Evolutionary conservation across 2,113 vertebrate genomes (phyloP), one percentile per base, ranked within the genome.

Genomic region (Elachura formosa): DNA sequence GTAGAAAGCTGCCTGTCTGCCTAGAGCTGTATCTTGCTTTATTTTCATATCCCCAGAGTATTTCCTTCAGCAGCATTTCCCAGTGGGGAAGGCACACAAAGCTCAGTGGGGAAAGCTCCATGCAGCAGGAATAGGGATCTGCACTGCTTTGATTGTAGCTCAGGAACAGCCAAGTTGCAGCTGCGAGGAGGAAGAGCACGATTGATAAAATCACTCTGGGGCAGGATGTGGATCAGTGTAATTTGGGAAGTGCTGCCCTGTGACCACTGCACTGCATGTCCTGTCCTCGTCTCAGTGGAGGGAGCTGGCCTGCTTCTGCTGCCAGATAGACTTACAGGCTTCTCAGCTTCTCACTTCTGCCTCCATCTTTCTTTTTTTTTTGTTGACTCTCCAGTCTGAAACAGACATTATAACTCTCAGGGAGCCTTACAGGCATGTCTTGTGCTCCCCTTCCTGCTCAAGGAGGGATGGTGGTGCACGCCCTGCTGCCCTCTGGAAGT

Each of bases 221-320:
- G 34, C 92, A 90, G 96, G 92, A 93, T 96, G 92, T 95, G 95
- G 88, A n/a, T 83, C 29, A 6, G 0, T 33, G 58, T 51, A 9
- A 73, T 90, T 76, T 85, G 75, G 82, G 82, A 90, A 76, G 25
- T 86, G 75, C 71, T 83, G 52, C 75, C 66, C 58, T 80, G 28
- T 62, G 73, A 67, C 83, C 45, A 19, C 52, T 61, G 54, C 34
- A 1, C 64, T 94, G 59, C 72, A 12, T 43, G 55, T 63, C 45
- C 76, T 56, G 28, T 67, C 55, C 76, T 56, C 28, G 14, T 81
- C 43, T 73, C 41, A 1, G 1, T 33, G 38, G n/a, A 76, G 62
- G 1, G 3, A 82, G 38, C 72, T 80, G 55, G 5, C 38, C 52
- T 77, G 43, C 43, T 63, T 38, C 66, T 89, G 40, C 61, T 56